Evolutionary conservation across 2,797 vertebrate genomes (phyloP), one percentile per base, ranked within the genome.

Genomic region (Sternarchorhynchus goeldii): DNA sequence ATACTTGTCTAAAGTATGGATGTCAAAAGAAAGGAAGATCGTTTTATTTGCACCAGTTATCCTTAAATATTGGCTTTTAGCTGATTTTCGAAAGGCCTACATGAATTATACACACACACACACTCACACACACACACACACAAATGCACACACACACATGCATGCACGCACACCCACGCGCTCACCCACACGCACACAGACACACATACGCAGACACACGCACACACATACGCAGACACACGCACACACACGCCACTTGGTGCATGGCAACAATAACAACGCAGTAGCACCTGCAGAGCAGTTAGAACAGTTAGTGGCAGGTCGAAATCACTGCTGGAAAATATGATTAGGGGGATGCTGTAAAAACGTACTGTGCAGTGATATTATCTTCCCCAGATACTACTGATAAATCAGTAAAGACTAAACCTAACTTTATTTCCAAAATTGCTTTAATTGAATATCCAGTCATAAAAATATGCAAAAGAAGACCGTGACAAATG

Each of bases 221-320:
- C 18, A 62, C 29, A 60, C 57, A 7, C 12, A 50, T n/a, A 50
- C 34, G 41, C 67, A 62, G 4, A 12, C 45, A 6, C 58, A 55
- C n/a, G 10, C 53, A 5, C 39, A 29, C 14, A 32, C 7, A n/a
- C 31, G 36, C 2, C 57, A 60, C 25, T 12, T 14, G 6, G 21
- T 29, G 20, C 57, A 29, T 10, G 21, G 21, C 5, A 62, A 32
- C 5, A 62, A n/a, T 62, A 31, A 14, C 14, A 62, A 62, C 31
- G 29, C 14, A 62, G 31, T 62, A 62, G 31, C 25, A 62, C 59
- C 59, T 62, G 25, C 59, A 31, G 59, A 31, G 59, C 59, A 62
- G 59, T 62, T 32, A 32, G 59, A 2, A 29, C 12, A 50, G 45
- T 50, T 14, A 50, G 45, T 50, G 45, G 45, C 45, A 14, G 59